Conservation (phyloP, 2,888 invertebrate species). For the Nephrocerus scutellatus region DNA sequence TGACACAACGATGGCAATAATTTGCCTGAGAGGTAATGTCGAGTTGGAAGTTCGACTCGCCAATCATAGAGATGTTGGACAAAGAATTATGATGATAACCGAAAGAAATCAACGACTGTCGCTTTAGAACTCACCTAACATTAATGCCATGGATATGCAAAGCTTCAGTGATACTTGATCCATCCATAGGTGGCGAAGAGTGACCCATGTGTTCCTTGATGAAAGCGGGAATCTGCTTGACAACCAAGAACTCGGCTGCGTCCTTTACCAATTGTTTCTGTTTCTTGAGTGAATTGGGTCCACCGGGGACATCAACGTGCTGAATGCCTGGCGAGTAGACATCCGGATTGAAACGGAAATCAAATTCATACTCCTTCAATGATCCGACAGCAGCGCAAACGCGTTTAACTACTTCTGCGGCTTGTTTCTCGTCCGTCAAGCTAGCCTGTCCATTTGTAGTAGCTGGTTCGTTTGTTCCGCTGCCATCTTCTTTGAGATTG, state of each 20-base stretch:
- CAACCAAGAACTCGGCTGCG: constrained; percentile 89
- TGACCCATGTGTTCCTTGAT: constrained; percentile 88
- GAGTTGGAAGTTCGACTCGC: no score
- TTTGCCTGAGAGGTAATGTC: no score
- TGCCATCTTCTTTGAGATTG: constrained; percentile 26
- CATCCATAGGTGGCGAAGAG: constrained; percentile 91
- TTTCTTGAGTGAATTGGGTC: constrained; percentile 62
- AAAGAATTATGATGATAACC: no score
- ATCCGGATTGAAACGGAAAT: constrained; percentile 97
- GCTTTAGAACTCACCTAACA: constrained; percentile 50
- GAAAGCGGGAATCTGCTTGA: constrained; percentile 90
- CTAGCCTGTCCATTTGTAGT: constrained; percentile 72
- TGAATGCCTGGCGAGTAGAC: constrained; percentile 91
- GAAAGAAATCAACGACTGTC: neutral
- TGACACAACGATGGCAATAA: no score
- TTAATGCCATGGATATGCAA: constrained; percentile 95
- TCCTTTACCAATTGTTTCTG: constrained; percentile 89
- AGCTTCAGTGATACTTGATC: constrained; percentile 82
- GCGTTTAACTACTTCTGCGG: constrained; percentile 81
- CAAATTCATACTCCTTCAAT: constrained; percentile 90
- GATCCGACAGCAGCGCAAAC: constrained; percentile 91
- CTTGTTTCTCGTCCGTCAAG: constrained; percentile 61
- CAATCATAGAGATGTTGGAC: no score
- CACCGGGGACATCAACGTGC: constrained; percentile 63
- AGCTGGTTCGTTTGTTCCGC: constrained; percentile 31